Evolutionary conservation across 64 coral and sea anemone species (phyloP).

Genomic region (Pocillopora verrucosa): DNA sequence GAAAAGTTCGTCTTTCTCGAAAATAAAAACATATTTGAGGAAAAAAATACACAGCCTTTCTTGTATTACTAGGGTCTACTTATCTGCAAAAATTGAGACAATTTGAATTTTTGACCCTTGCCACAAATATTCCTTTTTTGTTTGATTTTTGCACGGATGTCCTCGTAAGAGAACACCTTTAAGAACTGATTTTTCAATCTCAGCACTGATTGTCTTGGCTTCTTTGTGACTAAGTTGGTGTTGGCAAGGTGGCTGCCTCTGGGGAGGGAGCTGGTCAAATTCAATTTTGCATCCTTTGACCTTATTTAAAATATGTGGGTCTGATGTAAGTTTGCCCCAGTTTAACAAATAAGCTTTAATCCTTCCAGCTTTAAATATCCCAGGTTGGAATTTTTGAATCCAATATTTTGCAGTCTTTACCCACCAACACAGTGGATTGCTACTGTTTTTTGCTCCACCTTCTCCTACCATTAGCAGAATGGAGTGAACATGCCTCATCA

Average conservation of each 20-base stretch:
- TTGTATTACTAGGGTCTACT: too few species aligned
- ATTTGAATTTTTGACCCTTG: too few species aligned
- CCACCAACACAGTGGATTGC: slow-evolving; percentile 15
- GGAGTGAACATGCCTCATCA: slow-evolving; percentile 31
- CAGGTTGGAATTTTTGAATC: not conserved
- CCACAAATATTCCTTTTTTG: too few species aligned
- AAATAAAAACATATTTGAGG: too few species aligned
- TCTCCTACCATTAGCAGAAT: not conserved
- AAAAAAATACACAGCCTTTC: too few species aligned
- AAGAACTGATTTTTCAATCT: slow-evolving; percentile 17
- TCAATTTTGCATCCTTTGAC: slow-evolving; percentile 26
- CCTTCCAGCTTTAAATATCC: slow-evolving; percentile 25
- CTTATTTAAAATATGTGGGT: slow-evolving; percentile 26
- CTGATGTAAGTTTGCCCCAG: slow-evolving; percentile 9
- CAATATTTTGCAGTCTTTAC: slow-evolving; percentile 12
- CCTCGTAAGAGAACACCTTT: slow-evolving; percentile 3
- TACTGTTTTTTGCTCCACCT: slow-evolving; percentile 18
- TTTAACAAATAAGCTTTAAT: slow-evolving; percentile 20
- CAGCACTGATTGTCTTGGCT: not conserved
- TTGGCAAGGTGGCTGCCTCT: slow-evolving; percentile 5
- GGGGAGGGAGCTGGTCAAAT: not conserved
- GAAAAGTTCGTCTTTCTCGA: too few species aligned
- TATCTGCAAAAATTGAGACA: too few species aligned
- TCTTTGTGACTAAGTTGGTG: slow-evolving; percentile 9
- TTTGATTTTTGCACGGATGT: too few species aligned